phyloP scores from a whole-genome alignment of 2,797 vertebrate genomes.

The Bufotes viridis region DNA sequence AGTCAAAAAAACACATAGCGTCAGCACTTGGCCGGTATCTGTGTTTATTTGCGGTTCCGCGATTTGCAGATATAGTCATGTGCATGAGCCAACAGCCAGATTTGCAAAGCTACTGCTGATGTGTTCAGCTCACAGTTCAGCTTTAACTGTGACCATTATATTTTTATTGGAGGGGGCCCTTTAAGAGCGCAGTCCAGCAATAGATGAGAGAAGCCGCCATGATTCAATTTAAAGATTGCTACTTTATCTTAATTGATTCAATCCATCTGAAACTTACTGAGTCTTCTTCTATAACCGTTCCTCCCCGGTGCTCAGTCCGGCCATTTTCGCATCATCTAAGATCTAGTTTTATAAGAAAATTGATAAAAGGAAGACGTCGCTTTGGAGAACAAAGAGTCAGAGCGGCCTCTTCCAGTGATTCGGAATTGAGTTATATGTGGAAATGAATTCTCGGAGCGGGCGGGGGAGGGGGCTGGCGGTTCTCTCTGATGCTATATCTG shows the following conservation, averaged over 20 bases:
- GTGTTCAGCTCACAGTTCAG: not conserved
- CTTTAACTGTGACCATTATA: not conserved
- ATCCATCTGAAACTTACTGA: not conserved
- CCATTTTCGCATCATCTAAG: not conserved
- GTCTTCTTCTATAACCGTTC: not conserved
- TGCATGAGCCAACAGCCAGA: too few species aligned
- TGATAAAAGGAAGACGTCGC: not conserved
- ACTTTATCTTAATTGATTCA: constrained; percentile 1
- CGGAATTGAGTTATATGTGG: not conserved
- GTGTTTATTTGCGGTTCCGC: too few species aligned
- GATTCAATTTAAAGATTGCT: constrained; percentile 7
- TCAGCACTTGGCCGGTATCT: too few species aligned
- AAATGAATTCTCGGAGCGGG: not conserved
- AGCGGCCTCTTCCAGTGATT: not conserved
- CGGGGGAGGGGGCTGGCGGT: not conserved
- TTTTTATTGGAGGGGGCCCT: not conserved
- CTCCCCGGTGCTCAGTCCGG: not conserved
- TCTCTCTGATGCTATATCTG: constrained; percentile 10
- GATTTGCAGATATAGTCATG: not conserved
- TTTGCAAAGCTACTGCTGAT: too few species aligned
- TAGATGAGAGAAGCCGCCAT: not conserved
- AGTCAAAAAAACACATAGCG: too few species aligned
- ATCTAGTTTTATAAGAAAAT: not conserved
- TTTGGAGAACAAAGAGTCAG: constrained; percentile 7
- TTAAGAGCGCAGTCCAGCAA: not conserved